Evolutionary conservation across 2,113 vertebrate species (phyloP).

Genomic region (Centropus bengalensis): DNA sequence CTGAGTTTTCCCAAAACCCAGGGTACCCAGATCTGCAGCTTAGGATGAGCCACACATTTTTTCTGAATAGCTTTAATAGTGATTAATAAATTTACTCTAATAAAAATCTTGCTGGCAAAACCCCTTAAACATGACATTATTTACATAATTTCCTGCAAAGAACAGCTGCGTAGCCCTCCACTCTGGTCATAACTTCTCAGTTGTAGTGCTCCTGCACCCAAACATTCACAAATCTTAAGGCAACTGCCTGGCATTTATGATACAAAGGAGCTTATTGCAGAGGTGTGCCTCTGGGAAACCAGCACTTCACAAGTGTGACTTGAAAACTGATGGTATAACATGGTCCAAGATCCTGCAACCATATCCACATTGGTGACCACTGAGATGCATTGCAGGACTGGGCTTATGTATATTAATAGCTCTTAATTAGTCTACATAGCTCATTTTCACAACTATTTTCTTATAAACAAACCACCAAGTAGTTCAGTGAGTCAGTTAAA

Average conservation of each 20-base stretch:
- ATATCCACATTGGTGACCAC: neutral
- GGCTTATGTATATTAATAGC: slow-evolving; percentile 20
- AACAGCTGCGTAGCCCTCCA: slow-evolving; percentile 67
- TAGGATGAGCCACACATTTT: neutral
- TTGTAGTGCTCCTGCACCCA: slow-evolving; percentile 33
- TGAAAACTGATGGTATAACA: neutral
- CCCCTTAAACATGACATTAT: slow-evolving; percentile 69
- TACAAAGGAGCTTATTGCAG: slow-evolving; percentile 34
- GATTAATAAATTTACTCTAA: slow-evolving; percentile 70
- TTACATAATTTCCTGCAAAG: slow-evolving; percentile 57
- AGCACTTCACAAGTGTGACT: neutral
- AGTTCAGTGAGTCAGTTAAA: slow-evolving; percentile 56
- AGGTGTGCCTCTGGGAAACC: neutral
- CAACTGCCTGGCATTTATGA: slow-evolving; percentile 35
- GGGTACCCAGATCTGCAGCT: neutral
- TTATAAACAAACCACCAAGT: slow-evolving; percentile 61
- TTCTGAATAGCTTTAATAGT: slow-evolving; percentile 51
- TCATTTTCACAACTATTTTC: slow-evolving; percentile 65
- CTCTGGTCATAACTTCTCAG: slow-evolving; percentile 25
- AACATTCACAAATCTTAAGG: slow-evolving; percentile 67
- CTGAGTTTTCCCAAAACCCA: neutral
- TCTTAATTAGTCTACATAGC: slow-evolving; percentile 59
- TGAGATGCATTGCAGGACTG: neutral
- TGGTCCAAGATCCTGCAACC: neutral
- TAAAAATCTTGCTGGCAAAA: slow-evolving; percentile 64